Percentiles rank a stretch among this genome's conserved stretches.
Evolutionary conservation across 2,888 invertebrate species (phyloP).

Genomic region (Apodemia mormo): DNA sequence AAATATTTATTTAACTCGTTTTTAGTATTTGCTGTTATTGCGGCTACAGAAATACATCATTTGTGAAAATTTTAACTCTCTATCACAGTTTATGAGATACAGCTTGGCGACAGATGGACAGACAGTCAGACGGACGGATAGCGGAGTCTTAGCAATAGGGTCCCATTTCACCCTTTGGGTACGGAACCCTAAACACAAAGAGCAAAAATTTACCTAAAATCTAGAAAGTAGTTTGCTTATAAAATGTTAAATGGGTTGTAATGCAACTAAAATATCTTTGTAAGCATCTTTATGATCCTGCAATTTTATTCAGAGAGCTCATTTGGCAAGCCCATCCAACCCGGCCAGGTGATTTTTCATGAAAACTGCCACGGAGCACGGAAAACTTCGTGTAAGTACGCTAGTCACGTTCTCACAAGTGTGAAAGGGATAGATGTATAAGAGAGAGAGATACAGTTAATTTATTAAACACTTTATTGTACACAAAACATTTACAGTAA

Average conservation of each 20-base stretch:
- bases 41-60: too few species aligned
- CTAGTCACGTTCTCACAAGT: constrained; percentile 62
- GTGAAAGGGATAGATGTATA: constrained; percentile 37
- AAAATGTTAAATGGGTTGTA: constrained; percentile 9
- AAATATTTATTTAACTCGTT: too few species aligned
- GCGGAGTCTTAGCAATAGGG: too few species aligned
- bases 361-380: constrained; percentile 63
- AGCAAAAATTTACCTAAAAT: neutral
- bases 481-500: too few species aligned
- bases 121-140: too few species aligned
- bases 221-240: neutral
- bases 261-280: constrained; percentile 5
- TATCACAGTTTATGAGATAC: too few species aligned
- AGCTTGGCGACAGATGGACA: too few species aligned
- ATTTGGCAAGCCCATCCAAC: constrained; percentile 51
- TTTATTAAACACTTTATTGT: too few species aligned
- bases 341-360: constrained; percentile 69
- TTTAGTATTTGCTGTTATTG: too few species aligned
- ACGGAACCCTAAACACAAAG: too few species aligned
- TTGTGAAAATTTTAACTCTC: too few species aligned
- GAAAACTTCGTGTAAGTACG: constrained; percentile 56
- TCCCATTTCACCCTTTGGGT: too few species aligned
- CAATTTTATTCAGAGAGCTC: constrained; percentile 46
- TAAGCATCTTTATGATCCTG: constrained; percentile 18
- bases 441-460: constrained; percentile 29